Conservation (phyloP, 2,888 invertebrate species). For the Dione vanillae region DNA sequence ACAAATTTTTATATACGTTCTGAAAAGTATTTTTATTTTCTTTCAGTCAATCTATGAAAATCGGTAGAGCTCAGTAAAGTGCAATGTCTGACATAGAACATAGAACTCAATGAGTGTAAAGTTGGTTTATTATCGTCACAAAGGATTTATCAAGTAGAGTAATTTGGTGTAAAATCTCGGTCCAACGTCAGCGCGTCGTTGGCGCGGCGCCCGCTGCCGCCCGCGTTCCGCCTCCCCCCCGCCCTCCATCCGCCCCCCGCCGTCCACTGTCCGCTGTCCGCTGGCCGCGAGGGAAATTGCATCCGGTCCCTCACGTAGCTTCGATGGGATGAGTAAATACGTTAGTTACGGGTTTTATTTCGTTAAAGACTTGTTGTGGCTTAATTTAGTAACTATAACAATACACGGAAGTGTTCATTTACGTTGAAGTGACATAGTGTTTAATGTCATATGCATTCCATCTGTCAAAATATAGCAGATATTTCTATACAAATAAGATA, state of each 20-base stretch:
- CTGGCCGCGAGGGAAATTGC: not conserved
- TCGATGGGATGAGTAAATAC: not conserved
- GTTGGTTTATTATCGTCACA: conserved; percentile 17
- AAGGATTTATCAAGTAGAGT: conserved; percentile 17
- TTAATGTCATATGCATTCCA: not conserved
- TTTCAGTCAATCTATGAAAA: no score
- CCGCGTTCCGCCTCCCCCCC: not conserved
- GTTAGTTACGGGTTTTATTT: not conserved
- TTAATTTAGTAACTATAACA: not conserved
- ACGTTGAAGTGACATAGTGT: no score
- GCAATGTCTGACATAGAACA: not conserved
- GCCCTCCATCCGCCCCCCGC: no score
- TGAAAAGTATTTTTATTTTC: no score
- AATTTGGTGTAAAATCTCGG: conserved; percentile 15
- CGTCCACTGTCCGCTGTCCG: not conserved
- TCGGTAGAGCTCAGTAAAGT: not conserved
- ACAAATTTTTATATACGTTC: no score
- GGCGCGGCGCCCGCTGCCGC: not conserved
- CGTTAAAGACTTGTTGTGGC: not conserved
- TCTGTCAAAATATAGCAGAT: no score
- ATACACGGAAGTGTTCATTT: not conserved
- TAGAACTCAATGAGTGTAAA: conserved; percentile 8
- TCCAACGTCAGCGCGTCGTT: not conserved
- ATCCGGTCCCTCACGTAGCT: not conserved
- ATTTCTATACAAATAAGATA: no score